Conservation (phyloP, 1,140 invertebrate species). For the Trichoplusia ni region DNA sequence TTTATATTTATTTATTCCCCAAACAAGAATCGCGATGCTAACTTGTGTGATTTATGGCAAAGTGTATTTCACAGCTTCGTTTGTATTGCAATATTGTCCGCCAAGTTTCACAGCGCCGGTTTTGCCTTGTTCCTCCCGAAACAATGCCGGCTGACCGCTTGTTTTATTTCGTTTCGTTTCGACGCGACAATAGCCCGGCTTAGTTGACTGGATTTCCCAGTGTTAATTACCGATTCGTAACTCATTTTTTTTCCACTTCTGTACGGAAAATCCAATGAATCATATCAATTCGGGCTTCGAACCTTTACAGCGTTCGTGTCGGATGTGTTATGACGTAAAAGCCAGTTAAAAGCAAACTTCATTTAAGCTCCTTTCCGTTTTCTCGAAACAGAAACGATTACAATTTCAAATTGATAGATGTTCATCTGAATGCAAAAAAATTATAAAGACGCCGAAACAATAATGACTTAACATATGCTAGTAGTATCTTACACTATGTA, state of each 20-base stretch:
- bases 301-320: neutral
- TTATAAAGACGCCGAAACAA: too few relatives aligned
- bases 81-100: constrained; percentile 65
- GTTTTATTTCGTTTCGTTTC: constrained; percentile 57
- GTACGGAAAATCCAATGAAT: constrained; percentile 30
- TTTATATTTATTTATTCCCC: constrained; percentile 62
- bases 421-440: too few relatives aligned
- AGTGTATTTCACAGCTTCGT: constrained; percentile 47
- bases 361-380: constrained; percentile 14
- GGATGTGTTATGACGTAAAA: neutral
- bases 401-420: constrained; percentile 11
- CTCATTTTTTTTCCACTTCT: constrained; percentile 41
- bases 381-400: constrained; percentile 7
- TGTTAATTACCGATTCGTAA: constrained; percentile 60
- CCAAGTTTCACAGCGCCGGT: constrained; percentile 46
- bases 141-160: constrained; percentile 46
- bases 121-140: constrained; percentile 28
- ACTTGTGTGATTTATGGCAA: constrained; percentile 64
- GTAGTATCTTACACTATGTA: too few relatives aligned
- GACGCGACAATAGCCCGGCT: constrained; percentile 45
- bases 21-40: constrained; percentile 62
- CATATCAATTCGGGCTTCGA: neutral
- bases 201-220: constrained; percentile 44
- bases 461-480: too few relatives aligned
- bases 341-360: constrained; percentile 3